Evolutionary conservation across 2,113 vertebrate genomes (phyloP).

Genomic region (Dromaius novaehollandiae): DNA sequence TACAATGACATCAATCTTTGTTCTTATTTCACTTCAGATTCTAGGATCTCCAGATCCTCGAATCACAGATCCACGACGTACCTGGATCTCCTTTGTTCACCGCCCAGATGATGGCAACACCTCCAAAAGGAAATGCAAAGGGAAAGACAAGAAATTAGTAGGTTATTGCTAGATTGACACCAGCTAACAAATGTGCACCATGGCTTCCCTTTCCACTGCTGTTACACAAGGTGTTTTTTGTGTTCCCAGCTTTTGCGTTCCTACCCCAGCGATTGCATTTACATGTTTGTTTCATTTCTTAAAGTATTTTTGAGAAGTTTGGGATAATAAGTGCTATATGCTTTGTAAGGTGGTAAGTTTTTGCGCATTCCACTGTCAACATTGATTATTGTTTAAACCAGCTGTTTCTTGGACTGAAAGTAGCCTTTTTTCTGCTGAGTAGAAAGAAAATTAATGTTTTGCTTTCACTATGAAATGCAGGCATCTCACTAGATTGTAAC

Average conservation of each 20-base stretch:
- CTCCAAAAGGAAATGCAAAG: conserved; percentile 82
- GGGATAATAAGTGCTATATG: not conserved
- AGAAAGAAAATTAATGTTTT: not conserved
- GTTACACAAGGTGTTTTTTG: not conserved
- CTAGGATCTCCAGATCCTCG: conserved; percentile 76
- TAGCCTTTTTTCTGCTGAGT: not conserved
- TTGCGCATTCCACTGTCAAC: not conserved
- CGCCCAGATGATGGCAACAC: conserved; percentile 81
- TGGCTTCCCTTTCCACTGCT: not conserved
- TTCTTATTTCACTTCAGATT: conserved; percentile 67
- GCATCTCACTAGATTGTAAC: not conserved
- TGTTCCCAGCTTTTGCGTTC: not conserved
- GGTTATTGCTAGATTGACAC: not conserved
- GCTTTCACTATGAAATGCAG: not conserved
- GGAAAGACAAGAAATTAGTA: conserved; percentile 88
- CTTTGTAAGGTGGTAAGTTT: not conserved
- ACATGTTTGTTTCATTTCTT: not conserved
- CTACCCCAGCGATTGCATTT: rapidly evolving
- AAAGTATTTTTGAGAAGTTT: not conserved
- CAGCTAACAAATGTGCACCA: not conserved
- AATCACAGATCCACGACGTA: conserved; percentile 86
- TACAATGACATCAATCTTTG: not conserved
- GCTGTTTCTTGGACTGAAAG: not conserved
- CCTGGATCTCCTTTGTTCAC: conserved; percentile 95
- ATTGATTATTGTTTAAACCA: not conserved